Evolutionary conservation across 2,888 invertebrate species (phyloP).

Genomic region (Drosophila mettleri): DNA sequence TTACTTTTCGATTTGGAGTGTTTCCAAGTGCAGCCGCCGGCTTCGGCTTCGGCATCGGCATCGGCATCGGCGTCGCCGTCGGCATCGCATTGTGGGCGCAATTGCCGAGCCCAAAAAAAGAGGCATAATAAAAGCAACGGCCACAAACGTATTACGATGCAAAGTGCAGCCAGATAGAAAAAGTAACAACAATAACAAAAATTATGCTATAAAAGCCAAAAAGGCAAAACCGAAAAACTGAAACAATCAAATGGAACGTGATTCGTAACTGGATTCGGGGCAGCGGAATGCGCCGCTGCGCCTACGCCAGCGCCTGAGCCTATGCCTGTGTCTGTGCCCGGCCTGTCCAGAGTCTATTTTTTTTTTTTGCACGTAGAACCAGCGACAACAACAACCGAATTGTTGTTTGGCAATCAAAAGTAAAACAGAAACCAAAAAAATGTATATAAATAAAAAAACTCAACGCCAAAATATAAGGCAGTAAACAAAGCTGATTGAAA

Average conservation of each 20-base stretch:
- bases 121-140: slow-evolving; percentile 14
- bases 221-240: slow-evolving; percentile 30
- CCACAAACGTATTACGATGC: slow-evolving; percentile 18
- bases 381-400: slow-evolving; percentile 55
- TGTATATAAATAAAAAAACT: slow-evolving; percentile 15
- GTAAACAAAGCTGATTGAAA: slow-evolving; percentile 16
- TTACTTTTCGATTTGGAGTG: slow-evolving; percentile 33
- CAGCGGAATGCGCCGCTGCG: slow-evolving; percentile 42
- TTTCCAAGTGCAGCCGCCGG: slow-evolving; percentile 56
- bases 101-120: slow-evolving; percentile 50
- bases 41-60: slow-evolving; percentile 8
- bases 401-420: slow-evolving; percentile 78
- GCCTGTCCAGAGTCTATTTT: slow-evolving; percentile 65
- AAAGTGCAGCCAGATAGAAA: slow-evolving; percentile 51
- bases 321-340: slow-evolving; percentile 28
- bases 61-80: slow-evolving; percentile 7
- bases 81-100: slow-evolving; percentile 50
- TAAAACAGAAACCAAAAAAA: slow-evolving; percentile 40
- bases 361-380: slow-evolving; percentile 65
- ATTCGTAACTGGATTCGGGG: slow-evolving; percentile 56
- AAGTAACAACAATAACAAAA: slow-evolving; percentile 40
- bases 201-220: slow-evolving; percentile 50
- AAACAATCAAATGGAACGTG: slow-evolving; percentile 70
- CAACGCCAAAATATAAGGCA: slow-evolving; percentile 20
- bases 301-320: slow-evolving; percentile 4